These are phyloP conservation scores for Ceyx margarethae DNA, from an alignment of 2,113 vertebrate genomes.

Conservation along the genomic window DNA sequence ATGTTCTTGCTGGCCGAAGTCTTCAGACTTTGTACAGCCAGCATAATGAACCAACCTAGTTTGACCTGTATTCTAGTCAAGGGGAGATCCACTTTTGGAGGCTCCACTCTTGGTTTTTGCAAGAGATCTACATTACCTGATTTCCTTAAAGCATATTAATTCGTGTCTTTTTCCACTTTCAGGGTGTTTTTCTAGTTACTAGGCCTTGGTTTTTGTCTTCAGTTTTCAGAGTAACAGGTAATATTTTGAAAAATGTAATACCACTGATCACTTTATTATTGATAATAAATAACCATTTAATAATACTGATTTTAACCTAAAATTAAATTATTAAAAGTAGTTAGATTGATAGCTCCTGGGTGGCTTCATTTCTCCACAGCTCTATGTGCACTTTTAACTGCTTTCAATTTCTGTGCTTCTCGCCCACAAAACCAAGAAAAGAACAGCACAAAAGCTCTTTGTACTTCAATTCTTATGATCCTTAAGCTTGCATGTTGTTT, in stretches of 20 bases:
- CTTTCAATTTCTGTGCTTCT: not conserved
- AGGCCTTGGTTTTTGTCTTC: not conserved
- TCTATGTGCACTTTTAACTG: rapidly evolving
- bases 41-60: not conserved
- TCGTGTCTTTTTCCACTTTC: not conserved
- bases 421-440: not conserved
- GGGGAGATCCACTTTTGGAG: not conserved
- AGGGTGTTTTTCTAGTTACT: not conserved
- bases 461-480: not conserved
- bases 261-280: not conserved
- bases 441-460: not conserved
- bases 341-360: not conserved
- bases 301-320: not conserved
- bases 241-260: not conserved
- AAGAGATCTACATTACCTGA: not conserved
- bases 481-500: not conserved
- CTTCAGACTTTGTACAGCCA: not conserved
- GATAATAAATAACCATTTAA: not conserved
- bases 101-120: not conserved
- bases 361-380: not conserved
- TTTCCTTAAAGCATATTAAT: not conserved
- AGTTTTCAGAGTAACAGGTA: not conserved
- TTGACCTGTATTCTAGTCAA: not conserved
- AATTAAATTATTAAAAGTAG: not conserved
- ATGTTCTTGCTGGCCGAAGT: not conserved